These are phyloP conservation scores for Crocodylus rhombifer DNA, from an alignment of 2,797 vertebrate genomes.

Conservation along the genomic window DNA sequence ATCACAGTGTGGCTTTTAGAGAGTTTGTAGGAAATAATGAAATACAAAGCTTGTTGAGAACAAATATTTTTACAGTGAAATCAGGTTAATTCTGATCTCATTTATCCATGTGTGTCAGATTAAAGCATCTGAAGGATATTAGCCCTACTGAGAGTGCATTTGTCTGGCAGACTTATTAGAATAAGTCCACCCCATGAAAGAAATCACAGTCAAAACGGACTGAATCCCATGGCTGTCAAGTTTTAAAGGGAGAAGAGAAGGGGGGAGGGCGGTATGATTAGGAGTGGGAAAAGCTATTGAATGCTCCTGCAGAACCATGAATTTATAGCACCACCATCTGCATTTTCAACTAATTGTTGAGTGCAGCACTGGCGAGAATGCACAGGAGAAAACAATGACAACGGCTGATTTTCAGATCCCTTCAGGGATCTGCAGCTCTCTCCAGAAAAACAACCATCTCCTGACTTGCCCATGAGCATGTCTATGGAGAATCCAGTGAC, in stretches of 20 bases:
- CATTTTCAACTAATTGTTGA: conserved; percentile 10
- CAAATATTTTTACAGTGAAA: background rate
- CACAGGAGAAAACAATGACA: conserved; percentile 10
- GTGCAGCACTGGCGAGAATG: background rate
- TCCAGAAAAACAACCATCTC: conserved; percentile 13
- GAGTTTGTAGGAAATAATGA: background rate
- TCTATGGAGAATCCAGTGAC: background rate
- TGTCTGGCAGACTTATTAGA: conserved; percentile 22
- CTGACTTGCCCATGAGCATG: background rate
- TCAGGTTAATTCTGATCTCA: background rate
- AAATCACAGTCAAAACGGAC: conserved; percentile 6
- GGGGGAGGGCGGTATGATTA: background rate
- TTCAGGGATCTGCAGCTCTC: background rate
- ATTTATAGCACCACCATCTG: conserved; percentile 12
- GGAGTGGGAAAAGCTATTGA: background rate
- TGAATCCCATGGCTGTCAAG: background rate
- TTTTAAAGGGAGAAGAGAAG: conserved; percentile 15
- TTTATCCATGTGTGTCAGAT: accelerated
- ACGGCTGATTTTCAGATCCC: conserved; percentile 43
- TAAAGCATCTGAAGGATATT: background rate
- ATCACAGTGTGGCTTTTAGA: background rate
- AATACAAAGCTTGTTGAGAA: background rate
- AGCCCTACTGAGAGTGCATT: background rate
- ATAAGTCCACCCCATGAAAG: background rate
- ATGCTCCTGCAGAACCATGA: background rate